These are phyloP conservation scores for Ictalurus punctatus DNA, from an alignment of 2,113 vertebrate genomes.

Conservation along the genomic window DNA sequence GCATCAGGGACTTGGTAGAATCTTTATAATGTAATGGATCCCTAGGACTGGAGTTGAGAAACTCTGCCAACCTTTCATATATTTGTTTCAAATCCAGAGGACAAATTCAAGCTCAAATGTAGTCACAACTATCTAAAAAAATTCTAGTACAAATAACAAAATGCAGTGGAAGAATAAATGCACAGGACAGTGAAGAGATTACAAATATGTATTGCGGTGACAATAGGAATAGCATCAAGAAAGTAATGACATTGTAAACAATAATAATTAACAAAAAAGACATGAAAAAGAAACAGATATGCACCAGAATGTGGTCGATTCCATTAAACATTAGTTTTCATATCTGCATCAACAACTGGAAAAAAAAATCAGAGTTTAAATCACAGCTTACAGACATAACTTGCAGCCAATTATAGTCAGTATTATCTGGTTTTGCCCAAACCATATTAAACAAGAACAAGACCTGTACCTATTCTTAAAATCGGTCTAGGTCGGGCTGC, in stretches of 20 bases:
- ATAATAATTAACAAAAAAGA: too few relatives aligned
- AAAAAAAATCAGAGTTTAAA: neutral
- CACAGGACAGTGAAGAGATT: neutral
- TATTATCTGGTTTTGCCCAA: neutral
- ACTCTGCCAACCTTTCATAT: neutral
- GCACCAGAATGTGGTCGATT: neutral
- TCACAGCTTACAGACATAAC: neutral
- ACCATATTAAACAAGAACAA: neutral
- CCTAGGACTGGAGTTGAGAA: neutral
- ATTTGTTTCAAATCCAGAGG: neutral
- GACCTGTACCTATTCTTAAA: neutral
- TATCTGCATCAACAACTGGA: neutral
- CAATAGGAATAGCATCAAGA: neutral
- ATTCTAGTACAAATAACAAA: neutral
- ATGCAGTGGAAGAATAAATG: neutral
- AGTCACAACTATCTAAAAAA: neutral
- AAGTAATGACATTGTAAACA: neutral
- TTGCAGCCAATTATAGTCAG: neutral
- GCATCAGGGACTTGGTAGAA: neutral
- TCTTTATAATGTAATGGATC: neutral
- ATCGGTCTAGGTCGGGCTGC: too few relatives aligned
- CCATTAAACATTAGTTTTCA: neutral
- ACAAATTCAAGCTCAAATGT: neutral
- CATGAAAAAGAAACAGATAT: too few relatives aligned
- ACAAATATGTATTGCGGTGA: neutral